phyloP scores from a whole-genome alignment of 2,113 vertebrate species.

The Mus spicilegus region DNA sequence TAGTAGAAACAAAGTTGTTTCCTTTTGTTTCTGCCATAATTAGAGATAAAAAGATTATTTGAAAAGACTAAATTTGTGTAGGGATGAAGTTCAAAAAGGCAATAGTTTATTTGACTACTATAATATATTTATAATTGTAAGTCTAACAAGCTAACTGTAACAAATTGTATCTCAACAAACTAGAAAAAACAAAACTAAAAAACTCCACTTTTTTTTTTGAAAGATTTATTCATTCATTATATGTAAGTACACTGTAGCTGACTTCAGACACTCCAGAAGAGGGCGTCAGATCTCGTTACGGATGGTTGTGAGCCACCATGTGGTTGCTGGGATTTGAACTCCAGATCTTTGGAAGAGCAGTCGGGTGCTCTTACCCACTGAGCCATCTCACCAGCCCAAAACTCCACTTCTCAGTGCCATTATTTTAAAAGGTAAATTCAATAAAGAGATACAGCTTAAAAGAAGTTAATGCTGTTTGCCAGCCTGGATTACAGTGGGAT shows the following conservation, averaged over 20 bases:
- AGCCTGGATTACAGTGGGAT: background rate
- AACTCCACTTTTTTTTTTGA: no score
- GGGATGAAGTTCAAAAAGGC: background rate
- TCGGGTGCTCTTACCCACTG: no score
- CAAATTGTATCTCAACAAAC: slow-evolving; percentile 31
- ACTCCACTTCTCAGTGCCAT: background rate
- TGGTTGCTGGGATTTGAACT: no score
- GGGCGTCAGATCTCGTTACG: no score
- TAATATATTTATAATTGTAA: slow-evolving; percentile 34
- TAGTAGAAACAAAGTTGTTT: background rate
- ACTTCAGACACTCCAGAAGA: no score
- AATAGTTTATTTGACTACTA: slow-evolving; percentile 38
- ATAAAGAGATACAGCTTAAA: background rate
- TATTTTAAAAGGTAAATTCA: slow-evolving; percentile 10
- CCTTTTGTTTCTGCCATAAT: slow-evolving; percentile 26
- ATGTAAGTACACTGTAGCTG: no score
- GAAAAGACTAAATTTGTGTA: slow-evolving; percentile 34
- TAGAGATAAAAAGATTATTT: background rate
- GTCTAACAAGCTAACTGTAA: slow-evolving; percentile 30
- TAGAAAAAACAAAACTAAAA: slow-evolving; percentile 15
- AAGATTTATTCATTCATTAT: no score
- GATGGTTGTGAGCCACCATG: no score
- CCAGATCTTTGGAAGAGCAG: no score
- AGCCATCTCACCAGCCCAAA: background rate
- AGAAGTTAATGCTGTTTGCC: slow-evolving; percentile 14